Evolutionary conservation across 2,888 invertebrate species (phyloP), one percentile per base, ranked within the genome.

Genomic region (Idaea aversata): DNA sequence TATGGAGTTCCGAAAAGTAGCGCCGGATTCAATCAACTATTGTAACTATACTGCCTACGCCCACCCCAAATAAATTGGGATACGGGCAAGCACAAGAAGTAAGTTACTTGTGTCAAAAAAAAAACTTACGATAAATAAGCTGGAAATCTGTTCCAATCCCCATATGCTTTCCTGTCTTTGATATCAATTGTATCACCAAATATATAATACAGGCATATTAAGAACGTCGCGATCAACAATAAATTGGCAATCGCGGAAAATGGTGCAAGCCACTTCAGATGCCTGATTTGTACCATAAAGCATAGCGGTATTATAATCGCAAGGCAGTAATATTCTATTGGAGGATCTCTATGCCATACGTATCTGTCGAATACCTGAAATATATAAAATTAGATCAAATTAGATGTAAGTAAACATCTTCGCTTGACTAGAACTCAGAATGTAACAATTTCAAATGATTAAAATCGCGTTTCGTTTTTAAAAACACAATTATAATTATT

Each of bases 191-290:
- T 80, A 59, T 86, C 89, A 73, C 93, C 93, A 78, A 98, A 96
- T 82, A 98, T 94, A 81, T 96, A 98, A 85, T 96, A 97, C 38
- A 98, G 93, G 25, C 97, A 97, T 75, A 99, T 96, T 35, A 90
- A 93, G 74, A 99, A 95, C 0, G 97, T 97, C 1, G 94, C 82
- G 0, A 97, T 88, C 78, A 98, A 96, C 57, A 97, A 94, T 6
- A 96, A 65, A 81, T 99, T 99, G 25, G 99, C 99, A 60, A 97
- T 82, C 67, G 96, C 93, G 0, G 99, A 99, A 81, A 98, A 96
- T 0, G 98, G 97, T 2, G 98, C 97, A 66, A 99, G 88, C 83
- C 95, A 95, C 80, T 96, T 97, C 10, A 99, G 92, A 80, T 97
- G 95, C 72, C 96, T 93, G 74, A 97, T 95, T 71, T 93, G 93